These are phyloP conservation scores for Alouatta palliata DNA, from an alignment of 2,113 vertebrate species.

Conservation along the genomic window DNA sequence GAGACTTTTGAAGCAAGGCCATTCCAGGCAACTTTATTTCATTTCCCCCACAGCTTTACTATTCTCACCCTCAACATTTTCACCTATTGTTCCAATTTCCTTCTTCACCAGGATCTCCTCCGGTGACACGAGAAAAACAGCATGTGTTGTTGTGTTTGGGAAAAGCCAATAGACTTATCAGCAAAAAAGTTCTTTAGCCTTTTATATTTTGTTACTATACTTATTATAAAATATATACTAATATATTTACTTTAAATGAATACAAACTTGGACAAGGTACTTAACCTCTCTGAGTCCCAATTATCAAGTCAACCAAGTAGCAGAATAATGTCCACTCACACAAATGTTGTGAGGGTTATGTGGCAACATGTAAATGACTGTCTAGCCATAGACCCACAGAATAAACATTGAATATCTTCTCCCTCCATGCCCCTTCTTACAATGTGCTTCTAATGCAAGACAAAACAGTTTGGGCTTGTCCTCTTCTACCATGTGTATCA, in stretches of 20 bases:
- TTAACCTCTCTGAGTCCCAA: not conserved
- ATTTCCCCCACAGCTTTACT: too few species aligned
- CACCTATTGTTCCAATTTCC: not conserved
- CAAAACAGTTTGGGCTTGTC: rapidly evolving
- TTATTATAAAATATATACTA: not conserved
- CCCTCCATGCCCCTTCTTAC: not conserved
- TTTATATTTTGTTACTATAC: not conserved
- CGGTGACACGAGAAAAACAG: not conserved
- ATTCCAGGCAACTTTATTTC: not conserved
- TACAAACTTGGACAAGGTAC: not conserved
- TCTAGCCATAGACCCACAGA: not conserved
- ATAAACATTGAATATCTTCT: rapidly evolving
- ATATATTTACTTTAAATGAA: not conserved
- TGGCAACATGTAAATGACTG: not conserved
- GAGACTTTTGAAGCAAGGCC: not conserved
- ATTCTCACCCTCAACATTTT: not conserved
- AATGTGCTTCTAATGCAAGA: not conserved
- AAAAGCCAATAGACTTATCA: not conserved
- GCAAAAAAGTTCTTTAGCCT: not conserved
- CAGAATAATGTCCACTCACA: not conserved
- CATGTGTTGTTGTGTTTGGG: rapidly evolving
- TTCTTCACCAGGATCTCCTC: not conserved
- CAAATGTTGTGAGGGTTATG: rapidly evolving
- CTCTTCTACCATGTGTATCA: not conserved
- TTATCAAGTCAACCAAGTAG: too few species aligned